Conservation (phyloP, 2,888 invertebrate genomes). For the Notocelia uddmanniana region DNA sequence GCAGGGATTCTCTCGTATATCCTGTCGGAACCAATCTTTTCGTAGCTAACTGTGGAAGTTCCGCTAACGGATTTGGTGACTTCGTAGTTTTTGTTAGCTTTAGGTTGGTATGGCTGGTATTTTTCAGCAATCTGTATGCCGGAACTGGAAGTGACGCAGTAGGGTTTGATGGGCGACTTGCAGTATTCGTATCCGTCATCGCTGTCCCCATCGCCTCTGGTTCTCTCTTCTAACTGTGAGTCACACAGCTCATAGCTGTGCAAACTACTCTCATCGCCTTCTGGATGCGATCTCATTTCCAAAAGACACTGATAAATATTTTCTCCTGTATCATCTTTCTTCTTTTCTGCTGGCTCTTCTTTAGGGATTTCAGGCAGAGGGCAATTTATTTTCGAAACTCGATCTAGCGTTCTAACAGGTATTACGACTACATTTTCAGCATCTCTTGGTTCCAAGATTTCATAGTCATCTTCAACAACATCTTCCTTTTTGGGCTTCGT, state of each 20-base stretch:
- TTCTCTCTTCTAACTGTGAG: constrained; percentile 74
- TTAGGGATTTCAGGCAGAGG: constrained; percentile 82
- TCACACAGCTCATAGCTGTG: constrained; percentile 85
- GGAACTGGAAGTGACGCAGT: constrained; percentile 74
- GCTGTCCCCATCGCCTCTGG: constrained; percentile 79
- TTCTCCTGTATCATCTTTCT: constrained; percentile 56
- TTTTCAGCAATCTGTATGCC: constrained; percentile 84
- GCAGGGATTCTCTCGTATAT: constrained; percentile 81
- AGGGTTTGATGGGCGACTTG: constrained; percentile 78
- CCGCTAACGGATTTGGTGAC: constrained; percentile 80
- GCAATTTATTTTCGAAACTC: constrained; percentile 77
- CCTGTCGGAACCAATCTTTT: constrained; percentile 80
- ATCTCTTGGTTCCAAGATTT: constrained; percentile 75
- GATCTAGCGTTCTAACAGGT: constrained; percentile 68
- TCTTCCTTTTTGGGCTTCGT: constrained; percentile 64
- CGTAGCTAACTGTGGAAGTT: constrained; percentile 78
- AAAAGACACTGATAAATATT: constrained; percentile 80
- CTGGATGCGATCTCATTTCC: constrained; percentile 81
- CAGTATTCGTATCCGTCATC: constrained; percentile 84
- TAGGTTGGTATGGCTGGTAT: constrained; percentile 69
- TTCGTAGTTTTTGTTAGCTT: constrained; percentile 70
- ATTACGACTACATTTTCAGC: constrained; percentile 69
- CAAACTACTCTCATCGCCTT: constrained; percentile 80
- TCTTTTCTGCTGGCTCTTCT: constrained; percentile 52
- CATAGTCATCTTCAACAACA: constrained; percentile 77